phyloP scores from a whole-genome alignment of 2,888 invertebrate species.

The Zaprionus lineosus region DNA sequence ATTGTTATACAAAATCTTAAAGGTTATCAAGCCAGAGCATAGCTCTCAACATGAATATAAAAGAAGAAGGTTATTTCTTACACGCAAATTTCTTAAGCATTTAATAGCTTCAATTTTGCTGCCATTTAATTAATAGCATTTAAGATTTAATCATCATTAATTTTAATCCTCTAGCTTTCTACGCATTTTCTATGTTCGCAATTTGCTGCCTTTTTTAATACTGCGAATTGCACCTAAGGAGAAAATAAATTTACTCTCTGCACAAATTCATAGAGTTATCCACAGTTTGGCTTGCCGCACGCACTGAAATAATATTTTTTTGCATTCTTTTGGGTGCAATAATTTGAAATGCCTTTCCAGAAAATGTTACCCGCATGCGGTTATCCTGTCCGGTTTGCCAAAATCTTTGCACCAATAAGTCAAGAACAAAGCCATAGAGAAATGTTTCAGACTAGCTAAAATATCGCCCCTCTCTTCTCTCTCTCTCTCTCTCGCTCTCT shows the following conservation, averaged over 20 bases:
- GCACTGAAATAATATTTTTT: slow-evolving; percentile 53
- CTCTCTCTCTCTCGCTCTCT: too few species aligned
- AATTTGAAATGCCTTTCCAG: slow-evolving; percentile 13
- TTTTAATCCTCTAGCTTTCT: too few species aligned
- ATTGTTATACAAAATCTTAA: slow-evolving; percentile 1
- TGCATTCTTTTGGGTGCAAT: slow-evolving; percentile 49
- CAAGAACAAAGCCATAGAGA: slow-evolving; percentile 23
- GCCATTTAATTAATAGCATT: too few species aligned
- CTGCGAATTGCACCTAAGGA: slow-evolving; percentile 8
- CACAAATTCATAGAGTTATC: slow-evolving; percentile 7
- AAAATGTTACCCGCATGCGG: slow-evolving; percentile 28
- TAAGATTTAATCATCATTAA: too few species aligned
- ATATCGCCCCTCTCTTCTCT: too few species aligned
- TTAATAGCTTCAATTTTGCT: too few species aligned
- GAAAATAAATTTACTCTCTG: slow-evolving; percentile 20
- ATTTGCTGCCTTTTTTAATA: slow-evolving; percentile 5
- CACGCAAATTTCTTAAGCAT: too few species aligned
- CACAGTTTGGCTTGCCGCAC: slow-evolving; percentile 14
- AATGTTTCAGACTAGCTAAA: background rate
- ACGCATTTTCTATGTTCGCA: too few species aligned
- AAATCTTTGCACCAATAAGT: slow-evolving; percentile 57
- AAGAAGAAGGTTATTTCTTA: background rate
- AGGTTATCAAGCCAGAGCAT: background rate
- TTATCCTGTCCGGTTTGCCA: slow-evolving; percentile 16
- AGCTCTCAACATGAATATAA: background rate